Percentiles rank a stretch among this genome's conserved stretches.
These are phyloP conservation scores for Spondyliosoma cantharus DNA, from an alignment of 2,797 vertebrate species.

Conservation along the genomic window DNA sequence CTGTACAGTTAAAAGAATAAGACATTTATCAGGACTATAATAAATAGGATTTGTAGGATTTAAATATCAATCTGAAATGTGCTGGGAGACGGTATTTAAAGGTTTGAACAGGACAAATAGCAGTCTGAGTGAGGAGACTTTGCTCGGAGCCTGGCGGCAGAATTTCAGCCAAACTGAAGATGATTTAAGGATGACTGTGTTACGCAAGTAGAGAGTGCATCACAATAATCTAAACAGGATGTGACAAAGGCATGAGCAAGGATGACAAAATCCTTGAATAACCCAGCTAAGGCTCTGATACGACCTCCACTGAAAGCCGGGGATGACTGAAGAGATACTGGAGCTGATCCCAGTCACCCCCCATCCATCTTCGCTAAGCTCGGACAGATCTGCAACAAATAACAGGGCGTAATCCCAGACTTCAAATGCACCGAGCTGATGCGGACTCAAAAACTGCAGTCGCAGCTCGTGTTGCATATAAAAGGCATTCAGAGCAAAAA, in stretches of 20 bases:
- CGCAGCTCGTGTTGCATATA: background rate
- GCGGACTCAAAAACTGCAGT: background rate
- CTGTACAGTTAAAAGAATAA: background rate
- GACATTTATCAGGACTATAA: conserved; percentile 23
- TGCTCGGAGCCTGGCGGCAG: conserved; percentile 23
- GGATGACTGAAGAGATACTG: conserved; percentile 20
- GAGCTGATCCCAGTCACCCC: conserved; percentile 25
- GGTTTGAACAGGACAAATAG: conserved; percentile 28
- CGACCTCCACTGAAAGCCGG: background rate
- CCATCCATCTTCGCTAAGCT: conserved; percentile 8
- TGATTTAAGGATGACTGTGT: conserved; percentile 42
- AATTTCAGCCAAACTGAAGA: conserved; percentile 47
- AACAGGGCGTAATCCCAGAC: conserved; percentile 1
- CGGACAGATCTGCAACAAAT: conserved; percentile 17
- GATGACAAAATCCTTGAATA: conserved; percentile 46
- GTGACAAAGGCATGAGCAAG: conserved; percentile 55
- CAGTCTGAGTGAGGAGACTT: conserved; percentile 23
- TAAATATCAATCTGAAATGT: conserved; percentile 39
- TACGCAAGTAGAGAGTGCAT: conserved; percentile 38
- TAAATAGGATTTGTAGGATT: conserved; percentile 13
- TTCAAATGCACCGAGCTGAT: conserved; percentile 7
- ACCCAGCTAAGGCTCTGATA: conserved; percentile 27
- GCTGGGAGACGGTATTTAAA: conserved; percentile 24
- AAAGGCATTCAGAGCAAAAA: background rate
- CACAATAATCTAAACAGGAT: conserved; percentile 56